These are phyloP conservation scores for Falcunculus frontatus DNA, from an alignment of 2,113 vertebrate species.

Conservation along the genomic window DNA sequence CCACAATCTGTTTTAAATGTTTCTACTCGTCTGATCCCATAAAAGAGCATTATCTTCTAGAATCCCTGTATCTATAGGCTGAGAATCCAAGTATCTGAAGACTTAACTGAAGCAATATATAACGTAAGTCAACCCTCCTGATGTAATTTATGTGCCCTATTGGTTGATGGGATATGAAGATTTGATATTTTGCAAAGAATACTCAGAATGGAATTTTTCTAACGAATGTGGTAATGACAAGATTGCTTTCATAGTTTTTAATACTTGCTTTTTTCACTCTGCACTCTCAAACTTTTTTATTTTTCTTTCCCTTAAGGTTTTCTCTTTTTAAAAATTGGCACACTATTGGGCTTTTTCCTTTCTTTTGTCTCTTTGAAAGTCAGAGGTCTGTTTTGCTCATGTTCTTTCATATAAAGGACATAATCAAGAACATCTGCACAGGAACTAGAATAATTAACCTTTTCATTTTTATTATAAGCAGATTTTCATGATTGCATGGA, in stretches of 20 bases:
- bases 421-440: neutral
- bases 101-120: neutral
- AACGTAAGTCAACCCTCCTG: neutral
- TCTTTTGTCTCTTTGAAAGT: neutral
- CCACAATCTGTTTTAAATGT: neutral
- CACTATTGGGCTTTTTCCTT: neutral
- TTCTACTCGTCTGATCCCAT: conserved; percentile 6
- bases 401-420: neutral
- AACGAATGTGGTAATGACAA: neutral
- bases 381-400: neutral
- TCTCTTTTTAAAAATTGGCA: neutral
- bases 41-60: neutral
- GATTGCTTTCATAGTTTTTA: neutral
- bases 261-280: neutral
- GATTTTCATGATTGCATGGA: neutral
- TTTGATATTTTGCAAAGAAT: neutral
- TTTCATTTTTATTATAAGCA: neutral
- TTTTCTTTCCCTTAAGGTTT: neutral
- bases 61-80: neutral
- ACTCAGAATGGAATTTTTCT: neutral
- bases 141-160: neutral
- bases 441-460: neutral
- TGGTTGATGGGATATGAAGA: neutral
- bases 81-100: neutral
- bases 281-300: neutral